phyloP scores from a whole-genome alignment of 2,888 invertebrate species.

The Itoplectis maculator region DNA sequence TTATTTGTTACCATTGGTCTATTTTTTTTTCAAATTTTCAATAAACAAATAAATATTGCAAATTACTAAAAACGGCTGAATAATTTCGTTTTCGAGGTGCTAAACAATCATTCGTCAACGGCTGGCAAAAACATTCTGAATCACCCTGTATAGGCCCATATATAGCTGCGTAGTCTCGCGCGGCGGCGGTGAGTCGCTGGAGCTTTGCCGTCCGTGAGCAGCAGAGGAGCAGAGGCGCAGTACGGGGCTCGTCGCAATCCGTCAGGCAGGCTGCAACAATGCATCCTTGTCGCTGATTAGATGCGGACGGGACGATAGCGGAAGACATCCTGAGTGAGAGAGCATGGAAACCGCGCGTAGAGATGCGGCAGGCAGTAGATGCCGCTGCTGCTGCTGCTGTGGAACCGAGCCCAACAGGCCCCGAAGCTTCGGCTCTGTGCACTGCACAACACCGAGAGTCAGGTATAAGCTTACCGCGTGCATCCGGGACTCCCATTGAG shows the following conservation, averaged over 20 bases:
- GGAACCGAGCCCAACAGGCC: constrained; percentile 29
- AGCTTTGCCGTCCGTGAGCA: constrained; percentile 12
- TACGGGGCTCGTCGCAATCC: constrained; percentile 74
- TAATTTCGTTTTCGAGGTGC: no score
- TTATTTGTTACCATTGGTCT: no score
- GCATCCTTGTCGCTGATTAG: constrained; percentile 80
- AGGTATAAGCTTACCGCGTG: constrained; percentile 21
- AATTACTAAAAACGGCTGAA: no score
- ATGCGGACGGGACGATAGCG: constrained; percentile 76
- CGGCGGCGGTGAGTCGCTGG: constrained; percentile 1
- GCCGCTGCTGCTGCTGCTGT: constrained; percentile 21
- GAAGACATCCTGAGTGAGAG: constrained; percentile 60
- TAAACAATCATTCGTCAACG: no score
- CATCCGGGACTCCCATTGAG: constrained; percentile 32
- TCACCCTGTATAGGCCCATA: no score
- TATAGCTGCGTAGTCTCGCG: no score
- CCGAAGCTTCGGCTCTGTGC: constrained; percentile 17
- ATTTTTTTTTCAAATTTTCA: no score
- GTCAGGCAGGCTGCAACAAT: constrained; percentile 77
- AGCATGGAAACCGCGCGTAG: no score
- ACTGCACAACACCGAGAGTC: background rate
- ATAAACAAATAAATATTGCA: no score
- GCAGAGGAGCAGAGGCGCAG: background rate
- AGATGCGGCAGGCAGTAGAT: background rate
- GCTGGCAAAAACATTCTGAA: no score